Evolutionary conservation across 2,113 vertebrate genomes (phyloP).

Genomic region (Pseudorhombus dupliciocellatus): DNA sequence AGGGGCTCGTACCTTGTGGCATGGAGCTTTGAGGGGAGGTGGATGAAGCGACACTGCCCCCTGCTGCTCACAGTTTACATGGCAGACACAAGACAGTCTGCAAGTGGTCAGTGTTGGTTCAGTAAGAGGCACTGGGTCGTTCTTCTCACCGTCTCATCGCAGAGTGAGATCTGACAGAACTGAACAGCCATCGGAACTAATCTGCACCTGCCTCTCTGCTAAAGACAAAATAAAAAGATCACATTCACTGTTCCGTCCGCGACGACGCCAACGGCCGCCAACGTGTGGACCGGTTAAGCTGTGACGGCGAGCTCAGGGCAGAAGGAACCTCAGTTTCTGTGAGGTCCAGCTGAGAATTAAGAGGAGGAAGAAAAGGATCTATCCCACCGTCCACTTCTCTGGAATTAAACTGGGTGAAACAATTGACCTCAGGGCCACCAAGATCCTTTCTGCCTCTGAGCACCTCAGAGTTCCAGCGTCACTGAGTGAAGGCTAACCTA

Average conservation of each 20-base stretch:
- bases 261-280: neutral
- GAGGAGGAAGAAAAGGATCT: no score
- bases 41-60: constrained; percentile 51
- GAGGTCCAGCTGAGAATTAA: no score
- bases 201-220: constrained; percentile 7
- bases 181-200: constrained; percentile 3
- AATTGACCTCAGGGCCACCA: no score
- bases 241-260: constrained; percentile 39
- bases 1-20: constrained; percentile 72
- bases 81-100: constrained; percentile 20
- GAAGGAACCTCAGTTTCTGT: neutral
- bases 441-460: neutral
- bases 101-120: constrained; percentile 21
- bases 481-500: constrained; percentile 31
- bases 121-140: constrained; percentile 48
- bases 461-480: constrained; percentile 6
- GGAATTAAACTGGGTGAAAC: no score
- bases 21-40: constrained; percentile 4
- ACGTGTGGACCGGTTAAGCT: neutral
- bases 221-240: constrained; percentile 41
- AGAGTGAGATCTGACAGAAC: neutral
- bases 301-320: neutral
- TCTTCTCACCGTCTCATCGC: constrained; percentile 2
- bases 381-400: no score
- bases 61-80: constrained; percentile 64